Percentiles rank a stretch among this genome's conserved stretches.
These are phyloP conservation scores for Acronicta psi DNA, from an alignment of 2,888 invertebrate species.

Conservation along the genomic window DNA sequence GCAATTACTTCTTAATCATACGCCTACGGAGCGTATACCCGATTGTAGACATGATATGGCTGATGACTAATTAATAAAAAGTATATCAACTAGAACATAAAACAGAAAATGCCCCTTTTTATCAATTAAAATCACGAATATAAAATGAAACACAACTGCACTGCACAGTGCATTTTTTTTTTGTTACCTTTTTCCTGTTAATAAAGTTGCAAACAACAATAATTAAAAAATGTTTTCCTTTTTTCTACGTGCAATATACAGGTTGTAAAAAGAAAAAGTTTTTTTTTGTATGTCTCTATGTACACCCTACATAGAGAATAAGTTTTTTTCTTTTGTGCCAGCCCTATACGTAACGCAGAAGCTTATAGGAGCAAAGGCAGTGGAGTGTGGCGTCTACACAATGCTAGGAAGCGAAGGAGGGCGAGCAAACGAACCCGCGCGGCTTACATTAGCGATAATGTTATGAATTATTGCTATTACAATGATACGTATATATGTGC, in stretches of 20 bases:
- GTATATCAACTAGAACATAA: background rate
- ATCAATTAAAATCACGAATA: conserved; percentile 1
- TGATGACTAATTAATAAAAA: conserved; percentile 14
- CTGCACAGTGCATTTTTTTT: conserved; percentile 5
- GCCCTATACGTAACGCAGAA: conserved; percentile 46
- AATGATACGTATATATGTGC: conserved; percentile 20
- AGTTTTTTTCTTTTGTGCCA: conserved; percentile 16
- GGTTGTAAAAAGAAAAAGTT: no score
- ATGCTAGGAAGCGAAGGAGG: conserved; percentile 63
- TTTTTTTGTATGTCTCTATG: no score
- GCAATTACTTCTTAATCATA: conserved; percentile 3
- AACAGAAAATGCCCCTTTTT: conserved; percentile 12
- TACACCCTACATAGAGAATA: no score
- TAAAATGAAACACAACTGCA: background rate
- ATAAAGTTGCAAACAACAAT: background rate
- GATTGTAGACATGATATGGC: conserved; percentile 1
- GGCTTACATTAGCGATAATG: conserved; percentile 83
- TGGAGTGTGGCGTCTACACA: conserved; percentile 64
- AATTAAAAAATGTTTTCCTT: background rate
- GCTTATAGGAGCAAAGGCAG: conserved; percentile 60
- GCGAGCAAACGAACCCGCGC: conserved; percentile 64
- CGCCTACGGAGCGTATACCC: conserved; percentile 7
- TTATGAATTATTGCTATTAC: conserved; percentile 77
- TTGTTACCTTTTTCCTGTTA: background rate
- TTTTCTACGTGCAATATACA: no score